Conservation (phyloP, 2,888 invertebrate species). For the Neocrepidodera transversa region DNA sequence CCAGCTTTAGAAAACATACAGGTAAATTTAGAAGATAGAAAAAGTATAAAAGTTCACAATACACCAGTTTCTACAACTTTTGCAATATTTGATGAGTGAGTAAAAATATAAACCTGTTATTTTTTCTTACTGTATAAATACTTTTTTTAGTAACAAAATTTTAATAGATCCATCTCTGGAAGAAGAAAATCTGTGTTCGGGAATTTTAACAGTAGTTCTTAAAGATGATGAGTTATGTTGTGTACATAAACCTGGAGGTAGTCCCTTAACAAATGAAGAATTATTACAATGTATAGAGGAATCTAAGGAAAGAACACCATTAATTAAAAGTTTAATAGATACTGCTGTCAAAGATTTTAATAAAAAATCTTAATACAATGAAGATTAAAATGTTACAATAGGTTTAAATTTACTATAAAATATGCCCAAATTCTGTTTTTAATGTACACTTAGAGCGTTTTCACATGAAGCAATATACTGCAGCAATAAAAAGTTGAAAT, state of each 20-base stretch:
- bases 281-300: constrained; percentile 67
- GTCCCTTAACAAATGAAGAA: constrained; percentile 65
- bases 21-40: constrained; percentile 66
- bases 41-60: constrained; percentile 65
- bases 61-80: constrained; percentile 77
- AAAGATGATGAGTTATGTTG: constrained; percentile 69
- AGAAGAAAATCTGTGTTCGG: constrained; percentile 78
- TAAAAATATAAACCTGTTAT: constrained; percentile 35
- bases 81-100: constrained; percentile 76
- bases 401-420: no score
- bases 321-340: constrained; percentile 62
- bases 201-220: constrained; percentile 73
- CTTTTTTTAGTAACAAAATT: constrained; percentile 67
- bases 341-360: constrained; percentile 44
- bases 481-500: no score
- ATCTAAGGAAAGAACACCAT: constrained; percentile 66
- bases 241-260: constrained; percentile 79
- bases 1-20: constrained; percentile 71
- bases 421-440: no score
- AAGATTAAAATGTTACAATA: no score
- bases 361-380: not conserved
- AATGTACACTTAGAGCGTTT: no score
- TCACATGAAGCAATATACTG: no score
- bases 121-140: not conserved
- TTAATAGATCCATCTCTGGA: constrained; percentile 83